phyloP scores from a whole-genome alignment of 1,140 invertebrate species.

The Drosophila kepulauana region DNA sequence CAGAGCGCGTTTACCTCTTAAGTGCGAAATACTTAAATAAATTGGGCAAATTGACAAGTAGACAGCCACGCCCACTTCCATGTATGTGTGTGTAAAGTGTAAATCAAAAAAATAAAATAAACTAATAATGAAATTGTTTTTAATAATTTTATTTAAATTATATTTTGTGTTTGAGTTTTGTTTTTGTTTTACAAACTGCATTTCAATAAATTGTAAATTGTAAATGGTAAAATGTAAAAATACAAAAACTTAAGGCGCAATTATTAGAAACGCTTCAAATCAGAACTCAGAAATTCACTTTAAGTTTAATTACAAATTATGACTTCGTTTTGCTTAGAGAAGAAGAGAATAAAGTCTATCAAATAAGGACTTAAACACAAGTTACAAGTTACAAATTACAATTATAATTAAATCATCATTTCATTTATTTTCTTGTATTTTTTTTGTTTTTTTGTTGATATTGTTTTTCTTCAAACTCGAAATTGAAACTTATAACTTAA shows the following conservation, averaged over 20 bases:
- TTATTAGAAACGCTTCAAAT: slow-evolving; percentile 52
- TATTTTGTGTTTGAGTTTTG: slow-evolving; percentile 74
- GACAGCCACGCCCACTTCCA: slow-evolving; percentile 52
- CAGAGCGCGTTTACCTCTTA: slow-evolving; percentile 59
- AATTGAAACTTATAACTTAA: slow-evolving; percentile 1
- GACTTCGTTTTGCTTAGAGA: slow-evolving; percentile 81
- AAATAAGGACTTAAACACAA: slow-evolving; percentile 43
- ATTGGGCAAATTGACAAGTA: slow-evolving; percentile 70
- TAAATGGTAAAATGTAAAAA: slow-evolving; percentile 57
- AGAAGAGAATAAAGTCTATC: slow-evolving; percentile 67
- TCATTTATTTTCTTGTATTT: neutral
- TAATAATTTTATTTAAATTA: slow-evolving; percentile 81
- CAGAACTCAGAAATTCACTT: slow-evolving; percentile 69
- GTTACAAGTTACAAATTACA: slow-evolving; percentile 21
- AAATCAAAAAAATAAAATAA: slow-evolving; percentile 1
- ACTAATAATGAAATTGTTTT: slow-evolving; percentile 45
- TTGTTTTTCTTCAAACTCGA: slow-evolving; percentile 7
- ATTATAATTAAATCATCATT: slow-evolving; percentile 22
- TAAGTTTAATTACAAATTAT: slow-evolving; percentile 81
- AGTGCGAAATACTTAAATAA: slow-evolving; percentile 25
- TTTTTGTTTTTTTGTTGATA: slow-evolving; percentile 5
- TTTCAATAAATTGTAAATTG: slow-evolving; percentile 43
- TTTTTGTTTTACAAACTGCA: slow-evolving; percentile 73
- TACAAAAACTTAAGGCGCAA: slow-evolving; percentile 70
- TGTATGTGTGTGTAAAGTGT: slow-evolving; percentile 6